phyloP scores from a whole-genome alignment of 2,888 invertebrate species.

The Cinara cedri region DNA sequence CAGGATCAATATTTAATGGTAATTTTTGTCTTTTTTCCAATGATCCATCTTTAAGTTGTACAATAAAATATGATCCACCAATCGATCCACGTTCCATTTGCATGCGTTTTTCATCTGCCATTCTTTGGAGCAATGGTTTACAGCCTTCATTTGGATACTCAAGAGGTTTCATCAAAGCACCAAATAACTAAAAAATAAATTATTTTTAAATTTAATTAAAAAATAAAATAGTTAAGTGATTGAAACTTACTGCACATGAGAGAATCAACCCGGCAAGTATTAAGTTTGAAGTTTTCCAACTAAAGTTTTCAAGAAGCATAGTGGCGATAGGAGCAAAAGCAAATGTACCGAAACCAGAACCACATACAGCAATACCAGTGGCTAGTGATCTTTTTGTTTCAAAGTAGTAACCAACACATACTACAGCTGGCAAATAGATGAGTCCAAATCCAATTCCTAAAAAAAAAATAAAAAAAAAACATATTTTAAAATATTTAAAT shows the following conservation, averaged over 20 bases:
- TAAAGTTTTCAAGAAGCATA: slow-evolving; percentile 76
- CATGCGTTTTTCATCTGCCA: slow-evolving; percentile 90
- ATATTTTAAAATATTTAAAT: neutral
- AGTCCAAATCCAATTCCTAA: slow-evolving; percentile 89
- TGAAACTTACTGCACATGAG: slow-evolving; percentile 77
- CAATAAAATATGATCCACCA: slow-evolving; percentile 84
- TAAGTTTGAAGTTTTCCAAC: slow-evolving; percentile 89
- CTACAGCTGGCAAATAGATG: slow-evolving; percentile 94
- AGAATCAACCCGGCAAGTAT: slow-evolving; percentile 91
- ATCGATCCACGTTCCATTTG: slow-evolving; percentile 91
- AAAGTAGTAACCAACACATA: slow-evolving; percentile 96
- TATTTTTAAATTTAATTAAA: neutral
- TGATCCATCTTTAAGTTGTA: slow-evolving; percentile 87
- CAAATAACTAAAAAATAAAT: slow-evolving; percentile 68
- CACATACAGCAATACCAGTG: slow-evolving; percentile 94
- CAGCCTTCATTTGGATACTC: slow-evolving; percentile 76
- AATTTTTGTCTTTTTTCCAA: slow-evolving; percentile 89
- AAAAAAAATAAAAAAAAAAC: slow-evolving; percentile 61
- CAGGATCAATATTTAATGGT: slow-evolving; percentile 90
- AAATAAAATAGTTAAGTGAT: neutral
- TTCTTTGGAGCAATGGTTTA: slow-evolving; percentile 85
- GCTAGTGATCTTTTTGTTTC: slow-evolving; percentile 93
- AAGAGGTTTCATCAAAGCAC: slow-evolving; percentile 80
- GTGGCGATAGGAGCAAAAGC: slow-evolving; percentile 91
- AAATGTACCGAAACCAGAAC: slow-evolving; percentile 94